phyloP scores from a whole-genome alignment of 2,797 vertebrate genomes.

The Liparis tanakae region DNA sequence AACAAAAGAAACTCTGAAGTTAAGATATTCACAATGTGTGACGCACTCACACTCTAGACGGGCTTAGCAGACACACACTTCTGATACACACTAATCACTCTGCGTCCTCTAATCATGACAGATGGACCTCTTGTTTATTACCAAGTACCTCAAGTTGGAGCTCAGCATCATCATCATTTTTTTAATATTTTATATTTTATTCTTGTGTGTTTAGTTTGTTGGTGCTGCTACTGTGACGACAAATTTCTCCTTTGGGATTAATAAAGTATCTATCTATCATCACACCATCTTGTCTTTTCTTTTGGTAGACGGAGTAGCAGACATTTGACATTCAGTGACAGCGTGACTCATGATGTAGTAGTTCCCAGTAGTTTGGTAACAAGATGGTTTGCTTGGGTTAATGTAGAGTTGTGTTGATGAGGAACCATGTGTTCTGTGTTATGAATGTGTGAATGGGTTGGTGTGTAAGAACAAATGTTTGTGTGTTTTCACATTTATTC shows the following conservation, averaged over 20 bases:
- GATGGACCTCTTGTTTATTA: neutral
- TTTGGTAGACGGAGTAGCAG: neutral
- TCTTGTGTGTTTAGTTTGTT: too few species aligned
- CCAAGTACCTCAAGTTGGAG: neutral
- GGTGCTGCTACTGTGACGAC: too few species aligned
- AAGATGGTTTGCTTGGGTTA: neutral
- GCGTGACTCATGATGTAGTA: neutral
- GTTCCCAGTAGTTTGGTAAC: neutral
- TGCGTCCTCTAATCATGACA: slow-evolving; percentile 68
- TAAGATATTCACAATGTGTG: slow-evolving; percentile 4
- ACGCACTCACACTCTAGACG: neutral
- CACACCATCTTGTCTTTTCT: neutral
- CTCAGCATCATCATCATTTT: too few species aligned
- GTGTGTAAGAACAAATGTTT: neutral
- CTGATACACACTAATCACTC: slow-evolving; percentile 9
- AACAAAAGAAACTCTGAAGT: slow-evolving; percentile 16
- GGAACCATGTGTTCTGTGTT: neutral
- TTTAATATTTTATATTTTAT: too few species aligned
- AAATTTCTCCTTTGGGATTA: too few species aligned
- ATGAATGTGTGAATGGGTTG: neutral
- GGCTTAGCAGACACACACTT: slow-evolving; percentile 11
- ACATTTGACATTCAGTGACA: neutral
- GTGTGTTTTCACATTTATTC: neutral
- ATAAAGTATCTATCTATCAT: too few species aligned
- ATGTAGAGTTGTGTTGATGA: neutral